Conservation (phyloP, 1,140 invertebrate genomes). For the Drosophila pseudoobscura region DNA sequence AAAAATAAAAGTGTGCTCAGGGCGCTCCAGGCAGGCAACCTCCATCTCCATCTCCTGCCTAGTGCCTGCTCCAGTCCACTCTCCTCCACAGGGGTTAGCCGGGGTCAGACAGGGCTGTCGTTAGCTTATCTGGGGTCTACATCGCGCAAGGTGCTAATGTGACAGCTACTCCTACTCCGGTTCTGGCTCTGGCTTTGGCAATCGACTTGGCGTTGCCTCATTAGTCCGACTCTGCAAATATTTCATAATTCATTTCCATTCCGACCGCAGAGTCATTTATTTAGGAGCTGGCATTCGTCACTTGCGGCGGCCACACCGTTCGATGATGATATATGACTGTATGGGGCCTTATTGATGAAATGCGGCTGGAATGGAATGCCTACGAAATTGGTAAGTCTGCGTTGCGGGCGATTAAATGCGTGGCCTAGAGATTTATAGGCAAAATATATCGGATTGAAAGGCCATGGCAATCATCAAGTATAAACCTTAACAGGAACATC, state of each 20-base stretch:
- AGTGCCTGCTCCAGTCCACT: not conserved
- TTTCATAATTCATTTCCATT: constrained; percentile 73
- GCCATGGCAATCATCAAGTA: constrained; percentile 11
- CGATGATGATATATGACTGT: constrained; percentile 40
- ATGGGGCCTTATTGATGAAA: constrained; percentile 30
- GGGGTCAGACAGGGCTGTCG: constrained; percentile 46
- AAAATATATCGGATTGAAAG: constrained; percentile 33
- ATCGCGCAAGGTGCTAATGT: constrained; percentile 77
- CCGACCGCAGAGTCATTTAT: constrained; percentile 55
- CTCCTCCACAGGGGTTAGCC: constrained; percentile 9
- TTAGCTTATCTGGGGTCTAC: constrained; percentile 75
- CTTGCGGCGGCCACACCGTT: constrained; percentile 33
- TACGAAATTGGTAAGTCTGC: constrained; percentile 23
- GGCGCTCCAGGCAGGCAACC: constrained; percentile 35
- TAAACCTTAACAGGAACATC: too few relatives aligned
- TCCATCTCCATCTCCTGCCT: not conserved
- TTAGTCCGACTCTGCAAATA: constrained; percentile 62
- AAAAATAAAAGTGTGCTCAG: constrained; percentile 77
- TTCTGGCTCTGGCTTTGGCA: constrained; percentile 16
- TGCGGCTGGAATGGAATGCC: constrained; percentile 16
- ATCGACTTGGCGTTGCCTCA: constrained; percentile 34
- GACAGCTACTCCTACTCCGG: constrained; percentile 68
- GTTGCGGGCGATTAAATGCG: constrained; percentile 46
- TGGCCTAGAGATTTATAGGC: constrained; percentile 31
- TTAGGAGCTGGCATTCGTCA: constrained; percentile 44